A percentile compares a stretch with the other conserved stretches of the same genome.
Evolutionary conservation across 2,113 vertebrate species (phyloP).

Genomic region (Leucopternis melanops): DNA sequence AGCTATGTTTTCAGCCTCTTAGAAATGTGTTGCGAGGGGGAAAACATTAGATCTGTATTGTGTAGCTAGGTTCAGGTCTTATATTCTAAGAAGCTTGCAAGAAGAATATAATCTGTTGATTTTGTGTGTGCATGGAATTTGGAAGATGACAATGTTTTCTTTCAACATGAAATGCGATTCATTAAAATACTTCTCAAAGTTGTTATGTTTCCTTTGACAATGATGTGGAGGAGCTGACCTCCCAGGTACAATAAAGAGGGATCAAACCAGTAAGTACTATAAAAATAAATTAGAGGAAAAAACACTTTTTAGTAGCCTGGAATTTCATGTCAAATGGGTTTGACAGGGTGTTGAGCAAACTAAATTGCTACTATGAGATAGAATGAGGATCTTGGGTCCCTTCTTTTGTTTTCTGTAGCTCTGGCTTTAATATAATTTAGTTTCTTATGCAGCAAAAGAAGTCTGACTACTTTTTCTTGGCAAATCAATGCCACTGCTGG

Average conservation of each 20-base stretch:
- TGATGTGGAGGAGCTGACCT: not conserved
- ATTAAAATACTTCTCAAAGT: not conserved
- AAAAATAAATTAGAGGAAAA: not conserved
- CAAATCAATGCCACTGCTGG: too few species aligned
- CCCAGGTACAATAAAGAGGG: not conserved
- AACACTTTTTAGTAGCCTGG: not conserved
- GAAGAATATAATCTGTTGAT: not conserved
- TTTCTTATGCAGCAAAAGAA: slow-evolving; percentile 3
- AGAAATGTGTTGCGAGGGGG: not conserved
- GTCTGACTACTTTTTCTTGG: slow-evolving; percentile 3
- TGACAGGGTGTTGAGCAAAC: slow-evolving; percentile 25
- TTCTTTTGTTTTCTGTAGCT: slow-evolving; percentile 12
- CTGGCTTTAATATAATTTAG: slow-evolving; percentile 14
- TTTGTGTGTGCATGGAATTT: not conserved
- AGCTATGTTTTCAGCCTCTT: not conserved
- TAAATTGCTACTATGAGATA: slow-evolving; percentile 38
- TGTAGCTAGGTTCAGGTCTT: not conserved
- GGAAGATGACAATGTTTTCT: not conserved
- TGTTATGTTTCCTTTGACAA: not conserved
- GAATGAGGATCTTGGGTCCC: not conserved
- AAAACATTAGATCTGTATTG: not conserved
- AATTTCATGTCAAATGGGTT: slow-evolving; percentile 47
- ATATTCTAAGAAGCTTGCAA: not conserved
- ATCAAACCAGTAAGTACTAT: not conserved
- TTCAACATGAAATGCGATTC: not conserved